Evolutionary conservation across 1,140 invertebrate species (phyloP).

Genomic region (Trichonephila inaurata): DNA sequence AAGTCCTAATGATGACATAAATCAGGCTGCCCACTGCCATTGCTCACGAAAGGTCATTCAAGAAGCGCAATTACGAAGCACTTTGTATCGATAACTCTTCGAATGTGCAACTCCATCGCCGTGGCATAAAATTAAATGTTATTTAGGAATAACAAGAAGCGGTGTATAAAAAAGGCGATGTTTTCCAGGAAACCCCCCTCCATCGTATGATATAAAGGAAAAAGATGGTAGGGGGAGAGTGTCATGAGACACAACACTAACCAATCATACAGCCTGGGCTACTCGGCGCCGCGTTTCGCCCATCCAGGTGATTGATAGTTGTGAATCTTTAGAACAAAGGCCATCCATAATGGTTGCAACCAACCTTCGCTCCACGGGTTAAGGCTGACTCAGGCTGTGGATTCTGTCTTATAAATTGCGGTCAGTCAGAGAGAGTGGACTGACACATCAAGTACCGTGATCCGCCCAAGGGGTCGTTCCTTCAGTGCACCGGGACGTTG

Average conservation of each 20-base stretch:
- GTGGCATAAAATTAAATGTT: slow-evolving; percentile 31
- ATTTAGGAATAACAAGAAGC: slow-evolving; percentile 37
- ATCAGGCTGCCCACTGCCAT: neutral
- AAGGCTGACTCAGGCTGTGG: slow-evolving; percentile 73
- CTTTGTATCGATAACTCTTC: slow-evolving; percentile 20
- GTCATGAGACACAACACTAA: neutral
- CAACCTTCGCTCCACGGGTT: slow-evolving; percentile 67
- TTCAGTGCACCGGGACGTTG: neutral
- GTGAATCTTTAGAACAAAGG: slow-evolving; percentile 77
- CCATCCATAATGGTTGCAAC: slow-evolving; percentile 73
- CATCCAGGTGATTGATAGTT: slow-evolving; percentile 76
- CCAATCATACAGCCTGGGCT: slow-evolving; percentile 36
- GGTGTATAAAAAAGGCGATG: neutral
- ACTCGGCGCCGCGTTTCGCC: slow-evolving; percentile 71
- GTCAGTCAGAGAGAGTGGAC: slow-evolving; percentile 70
- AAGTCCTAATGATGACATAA: neutral
- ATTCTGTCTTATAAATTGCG: slow-evolving; percentile 76
- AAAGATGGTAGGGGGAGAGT: neutral
- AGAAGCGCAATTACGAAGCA: slow-evolving; percentile 3
- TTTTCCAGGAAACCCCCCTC: slow-evolving; percentile 1
- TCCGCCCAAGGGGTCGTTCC: slow-evolving; percentile 31
- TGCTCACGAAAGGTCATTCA: slow-evolving; percentile 7
- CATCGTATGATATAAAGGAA: neutral
- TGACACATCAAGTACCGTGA: slow-evolving; percentile 72
- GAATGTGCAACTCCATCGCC: neutral